Evolutionary conservation across 2,797 vertebrate species (phyloP).

Genomic region (Halcyon leucocephala): DNA sequence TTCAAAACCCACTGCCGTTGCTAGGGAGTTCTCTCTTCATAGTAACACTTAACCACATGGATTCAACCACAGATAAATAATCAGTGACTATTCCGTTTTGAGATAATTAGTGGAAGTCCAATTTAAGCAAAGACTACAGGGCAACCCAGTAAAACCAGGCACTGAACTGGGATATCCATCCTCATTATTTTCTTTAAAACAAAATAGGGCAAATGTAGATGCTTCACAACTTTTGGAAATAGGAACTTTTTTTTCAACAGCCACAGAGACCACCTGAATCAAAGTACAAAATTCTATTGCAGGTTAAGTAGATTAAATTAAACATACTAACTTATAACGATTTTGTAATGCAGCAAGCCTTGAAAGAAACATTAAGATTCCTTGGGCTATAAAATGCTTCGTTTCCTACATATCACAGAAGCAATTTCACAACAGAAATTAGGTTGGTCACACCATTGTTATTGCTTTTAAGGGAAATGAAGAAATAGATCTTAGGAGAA

Average conservation of each 20-base stretch:
- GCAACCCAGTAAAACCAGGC: background rate
- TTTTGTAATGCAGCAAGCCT: background rate
- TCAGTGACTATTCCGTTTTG: background rate
- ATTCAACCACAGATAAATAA: background rate
- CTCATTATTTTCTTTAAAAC: background rate
- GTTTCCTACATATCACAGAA: background rate
- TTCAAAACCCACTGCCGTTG: background rate
- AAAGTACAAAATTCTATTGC: background rate
- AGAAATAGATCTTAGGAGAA: background rate
- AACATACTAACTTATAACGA: background rate
- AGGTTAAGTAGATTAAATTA: background rate
- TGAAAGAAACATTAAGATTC: background rate
- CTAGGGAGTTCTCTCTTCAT: background rate
- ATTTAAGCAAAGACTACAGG: background rate
- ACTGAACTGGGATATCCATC: background rate
- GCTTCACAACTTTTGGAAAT: background rate
- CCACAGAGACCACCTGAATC: background rate
- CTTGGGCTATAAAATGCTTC: background rate
- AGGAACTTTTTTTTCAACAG: background rate
- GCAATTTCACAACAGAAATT: background rate
- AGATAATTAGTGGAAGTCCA: background rate
- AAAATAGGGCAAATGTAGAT: background rate
- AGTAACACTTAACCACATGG: accelerated
- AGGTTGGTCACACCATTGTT: background rate
- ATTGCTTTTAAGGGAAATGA: background rate